Conservation (phyloP, 2,113 vertebrate species). For the Seriola quinqueradiata region DNA sequence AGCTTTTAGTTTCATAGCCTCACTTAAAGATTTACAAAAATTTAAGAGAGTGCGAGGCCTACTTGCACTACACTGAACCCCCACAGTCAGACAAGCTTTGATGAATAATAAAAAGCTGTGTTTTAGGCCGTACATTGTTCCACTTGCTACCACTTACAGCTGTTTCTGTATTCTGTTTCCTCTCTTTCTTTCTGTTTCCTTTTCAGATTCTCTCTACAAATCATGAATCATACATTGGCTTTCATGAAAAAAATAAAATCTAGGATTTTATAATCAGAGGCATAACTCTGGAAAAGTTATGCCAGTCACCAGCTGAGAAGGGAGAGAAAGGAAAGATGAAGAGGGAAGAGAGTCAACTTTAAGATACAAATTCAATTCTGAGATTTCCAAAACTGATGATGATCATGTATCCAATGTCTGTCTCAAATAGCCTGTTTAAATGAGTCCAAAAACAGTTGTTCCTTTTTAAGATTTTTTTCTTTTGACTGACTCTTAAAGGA, state of each 20-base stretch:
- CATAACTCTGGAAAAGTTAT: conserved; percentile 28
- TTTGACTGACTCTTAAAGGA: no score
- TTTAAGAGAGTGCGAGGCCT: not conserved
- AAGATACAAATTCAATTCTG: not conserved
- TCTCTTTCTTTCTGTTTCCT: not conserved
- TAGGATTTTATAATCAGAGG: conserved; percentile 19
- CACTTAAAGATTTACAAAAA: not conserved
- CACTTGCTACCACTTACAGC: conserved; percentile 6
- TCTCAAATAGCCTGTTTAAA: not conserved
- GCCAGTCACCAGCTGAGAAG: conserved; percentile 11
- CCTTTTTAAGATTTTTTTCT: not conserved
- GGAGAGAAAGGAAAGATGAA: not conserved
- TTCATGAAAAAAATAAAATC: not conserved
- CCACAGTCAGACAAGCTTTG: conserved; percentile 20
- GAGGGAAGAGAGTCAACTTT: conserved; percentile 8
- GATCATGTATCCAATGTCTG: not conserved
- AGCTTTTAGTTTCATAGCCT: not conserved
- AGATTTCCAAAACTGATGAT: not conserved
- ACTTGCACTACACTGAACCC: not conserved
- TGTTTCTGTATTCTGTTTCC: conserved; percentile 5
- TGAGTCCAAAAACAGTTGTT: not conserved
- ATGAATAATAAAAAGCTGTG: conserved; percentile 27
- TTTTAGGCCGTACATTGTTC: conserved; percentile 11
- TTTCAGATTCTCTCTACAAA: not conserved
- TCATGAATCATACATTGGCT: not conserved